These are phyloP conservation scores for Craseonycteris thonglongyai DNA, from an alignment of 2,113 vertebrate genomes.

Conservation along the genomic window DNA sequence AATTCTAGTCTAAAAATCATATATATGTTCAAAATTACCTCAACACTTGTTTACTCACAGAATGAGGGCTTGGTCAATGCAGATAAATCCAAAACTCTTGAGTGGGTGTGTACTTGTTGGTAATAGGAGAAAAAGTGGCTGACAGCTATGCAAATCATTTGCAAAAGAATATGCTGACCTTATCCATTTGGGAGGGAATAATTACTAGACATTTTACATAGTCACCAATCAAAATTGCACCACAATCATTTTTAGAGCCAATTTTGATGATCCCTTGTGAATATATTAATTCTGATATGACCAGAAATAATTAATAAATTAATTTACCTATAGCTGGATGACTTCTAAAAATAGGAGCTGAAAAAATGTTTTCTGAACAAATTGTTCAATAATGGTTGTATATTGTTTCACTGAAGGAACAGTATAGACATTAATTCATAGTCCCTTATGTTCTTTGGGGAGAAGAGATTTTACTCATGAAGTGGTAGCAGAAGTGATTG, in stretches of 20 bases:
- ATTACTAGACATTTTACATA: neutral
- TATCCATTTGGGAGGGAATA: neutral
- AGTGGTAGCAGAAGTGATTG: neutral
- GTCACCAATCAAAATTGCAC: neutral
- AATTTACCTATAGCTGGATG: neutral
- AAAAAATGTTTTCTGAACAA: neutral
- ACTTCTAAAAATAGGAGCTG: neutral
- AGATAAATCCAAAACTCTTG: slow-evolving; percentile 17
- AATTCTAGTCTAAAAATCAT: neutral
- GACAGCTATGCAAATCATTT: neutral
- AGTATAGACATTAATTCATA: neutral
- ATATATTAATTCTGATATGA: neutral
- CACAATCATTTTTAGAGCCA: neutral
- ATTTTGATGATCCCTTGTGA: neutral
- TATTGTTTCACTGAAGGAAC: neutral
- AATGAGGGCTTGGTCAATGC: neutral
- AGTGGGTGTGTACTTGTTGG: neutral
- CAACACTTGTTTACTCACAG: neutral
- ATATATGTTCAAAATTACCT: neutral
- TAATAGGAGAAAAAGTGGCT: neutral
- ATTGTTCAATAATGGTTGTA: neutral
- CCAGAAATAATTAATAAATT: neutral
- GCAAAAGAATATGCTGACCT: neutral
- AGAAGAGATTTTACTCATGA: neutral
- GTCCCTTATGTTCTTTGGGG: neutral